Conservation (phyloP, 92 coral and sea anemone genomes). For the Epizoanthus ramosus region DNA sequence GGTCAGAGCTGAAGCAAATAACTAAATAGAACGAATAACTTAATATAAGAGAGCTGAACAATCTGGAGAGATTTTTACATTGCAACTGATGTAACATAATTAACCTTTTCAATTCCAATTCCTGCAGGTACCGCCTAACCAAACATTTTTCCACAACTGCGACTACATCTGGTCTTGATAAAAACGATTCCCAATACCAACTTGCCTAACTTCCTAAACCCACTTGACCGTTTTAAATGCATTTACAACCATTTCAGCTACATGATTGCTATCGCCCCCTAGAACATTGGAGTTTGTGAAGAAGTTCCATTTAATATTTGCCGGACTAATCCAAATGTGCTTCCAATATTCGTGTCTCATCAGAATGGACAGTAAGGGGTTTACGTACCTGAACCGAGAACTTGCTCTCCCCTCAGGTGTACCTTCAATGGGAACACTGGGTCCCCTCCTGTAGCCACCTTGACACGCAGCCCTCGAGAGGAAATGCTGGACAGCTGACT, state of each 20-base stretch:
- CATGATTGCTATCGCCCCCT: no score
- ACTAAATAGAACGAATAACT: no score
- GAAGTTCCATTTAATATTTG: not conserved
- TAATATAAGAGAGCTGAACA: no score
- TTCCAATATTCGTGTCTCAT: not conserved
- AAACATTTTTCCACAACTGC: no score
- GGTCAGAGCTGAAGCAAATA: no score
- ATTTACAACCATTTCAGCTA: not conserved
- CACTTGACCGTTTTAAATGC: not conserved
- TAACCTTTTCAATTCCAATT: no score
- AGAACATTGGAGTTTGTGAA: not conserved
- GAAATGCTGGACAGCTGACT: constrained; percentile 70
- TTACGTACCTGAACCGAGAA: constrained; percentile 86
- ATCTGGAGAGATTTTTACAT: no score
- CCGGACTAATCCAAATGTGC: not conserved
- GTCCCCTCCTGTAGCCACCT: constrained; percentile 99
- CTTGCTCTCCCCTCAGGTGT: constrained; percentile 93
- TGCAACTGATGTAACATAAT: no score
- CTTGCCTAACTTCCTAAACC: no score
- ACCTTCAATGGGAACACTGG: constrained; percentile 96
- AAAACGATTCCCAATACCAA: no score
- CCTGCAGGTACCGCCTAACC: no score
- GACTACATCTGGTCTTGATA: no score
- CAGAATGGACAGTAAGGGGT: not conserved
- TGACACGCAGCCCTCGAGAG: constrained; percentile 91